phyloP scores from a whole-genome alignment of 2,113 vertebrate genomes.

The Melanostigma gelatinosum region DNA sequence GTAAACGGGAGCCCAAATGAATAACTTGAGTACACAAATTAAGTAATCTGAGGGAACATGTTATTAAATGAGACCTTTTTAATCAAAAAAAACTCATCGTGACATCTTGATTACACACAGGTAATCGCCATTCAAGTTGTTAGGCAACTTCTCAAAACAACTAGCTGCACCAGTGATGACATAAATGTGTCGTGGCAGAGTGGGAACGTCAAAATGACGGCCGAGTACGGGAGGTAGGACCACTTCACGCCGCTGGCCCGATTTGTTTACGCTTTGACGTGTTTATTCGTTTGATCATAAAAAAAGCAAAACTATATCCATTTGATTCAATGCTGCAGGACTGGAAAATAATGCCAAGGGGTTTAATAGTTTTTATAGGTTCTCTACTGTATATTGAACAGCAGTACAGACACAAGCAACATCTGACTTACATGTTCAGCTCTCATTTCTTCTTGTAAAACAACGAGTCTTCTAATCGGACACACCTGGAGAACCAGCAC shows the following conservation, averaged over 20 bases:
- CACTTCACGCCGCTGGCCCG: too few species aligned
- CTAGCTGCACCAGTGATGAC: neutral
- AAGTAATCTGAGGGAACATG: neutral
- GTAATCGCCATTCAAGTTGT: neutral
- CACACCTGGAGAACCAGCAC: slow-evolving; percentile 1
- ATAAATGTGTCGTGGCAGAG: neutral
- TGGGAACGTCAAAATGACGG: neutral
- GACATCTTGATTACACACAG: slow-evolving; percentile 7
- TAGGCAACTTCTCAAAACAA: neutral
- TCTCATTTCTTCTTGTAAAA: neutral
- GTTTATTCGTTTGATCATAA: too few species aligned
- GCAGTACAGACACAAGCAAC: neutral
- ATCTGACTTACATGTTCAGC: neutral
- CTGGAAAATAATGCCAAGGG: neutral
- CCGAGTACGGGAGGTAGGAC: neutral
- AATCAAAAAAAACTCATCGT: neutral
- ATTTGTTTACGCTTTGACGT: too few species aligned
- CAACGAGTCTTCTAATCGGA: neutral
- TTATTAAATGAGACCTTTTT: neutral
- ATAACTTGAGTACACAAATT: neutral
- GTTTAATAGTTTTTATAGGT: neutral
- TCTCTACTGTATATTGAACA: neutral
- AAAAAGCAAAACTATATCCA: neutral
- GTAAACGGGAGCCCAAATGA: too few species aligned
- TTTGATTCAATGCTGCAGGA: neutral